Evolutionary conservation across 2,797 vertebrate genomes (phyloP).

Genomic region (Taeniopygia guttata): DNA sequence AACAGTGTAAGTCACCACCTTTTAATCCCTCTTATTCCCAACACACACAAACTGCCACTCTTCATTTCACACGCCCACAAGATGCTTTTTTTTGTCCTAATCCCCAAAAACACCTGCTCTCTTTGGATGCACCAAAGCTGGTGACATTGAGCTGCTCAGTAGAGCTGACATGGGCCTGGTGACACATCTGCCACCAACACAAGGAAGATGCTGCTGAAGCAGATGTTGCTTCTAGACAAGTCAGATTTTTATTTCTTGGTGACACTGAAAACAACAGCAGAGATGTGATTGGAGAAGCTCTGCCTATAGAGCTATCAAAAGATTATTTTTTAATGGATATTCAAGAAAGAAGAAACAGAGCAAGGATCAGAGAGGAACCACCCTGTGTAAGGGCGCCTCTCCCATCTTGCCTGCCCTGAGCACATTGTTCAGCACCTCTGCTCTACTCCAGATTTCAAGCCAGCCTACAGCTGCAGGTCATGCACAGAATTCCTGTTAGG

Average conservation of each 20-base stretch:
- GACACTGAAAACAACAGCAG: background rate
- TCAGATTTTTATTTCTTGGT: background rate
- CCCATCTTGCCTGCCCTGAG: background rate
- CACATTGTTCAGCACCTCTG: background rate
- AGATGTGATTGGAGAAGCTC: background rate
- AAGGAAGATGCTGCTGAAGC: background rate
- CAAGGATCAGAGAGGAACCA: background rate
- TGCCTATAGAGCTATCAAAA: fast-evolving
- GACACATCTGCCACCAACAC: background rate
- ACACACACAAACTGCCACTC: background rate
- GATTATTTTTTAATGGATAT: background rate
- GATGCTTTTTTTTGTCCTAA: background rate
- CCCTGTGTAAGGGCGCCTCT: background rate
- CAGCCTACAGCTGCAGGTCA: background rate
- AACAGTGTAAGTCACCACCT: background rate
- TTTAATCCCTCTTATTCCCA: background rate
- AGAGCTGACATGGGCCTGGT: background rate
- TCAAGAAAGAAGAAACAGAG: background rate
- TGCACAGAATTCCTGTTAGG: background rate
- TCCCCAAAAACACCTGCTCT: background rate
- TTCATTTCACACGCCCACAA: background rate
- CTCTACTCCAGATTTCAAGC: background rate
- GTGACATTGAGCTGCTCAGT: background rate
- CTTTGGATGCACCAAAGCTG: background rate
- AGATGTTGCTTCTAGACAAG: background rate